Base-by-base conservation (phyloP, 2,113 vertebrate species). In the Grantiella picta region DNA sequence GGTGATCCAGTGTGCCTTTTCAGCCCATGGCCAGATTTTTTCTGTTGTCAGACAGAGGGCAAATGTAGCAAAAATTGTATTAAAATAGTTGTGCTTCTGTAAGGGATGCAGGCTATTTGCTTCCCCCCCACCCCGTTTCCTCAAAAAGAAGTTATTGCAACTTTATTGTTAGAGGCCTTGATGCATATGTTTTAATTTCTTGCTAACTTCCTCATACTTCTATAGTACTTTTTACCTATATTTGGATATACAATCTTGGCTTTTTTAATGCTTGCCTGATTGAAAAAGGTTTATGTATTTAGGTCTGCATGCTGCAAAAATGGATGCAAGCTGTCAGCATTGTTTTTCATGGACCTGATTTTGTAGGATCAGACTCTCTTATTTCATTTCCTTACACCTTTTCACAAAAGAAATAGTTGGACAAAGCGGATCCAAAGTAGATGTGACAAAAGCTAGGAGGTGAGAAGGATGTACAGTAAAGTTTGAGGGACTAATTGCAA, bases 91-190 rank as follows among this genome's bases (percentile, higher is more conserved):
- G 12, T 1, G 4, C 5, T 57, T 45, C 24, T 45, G 65, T 88
- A 87, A 94, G 25, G 15, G 50, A 40, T 82, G 29, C 9, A n/a
- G 49, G 42, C 4, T 86, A 35, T 78, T 90, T 95, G 79, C 66
- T 61, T 81, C 9, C 14, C 22, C 31, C 25, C 22, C n/a, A n/a
- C 33, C 68, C 10, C 35, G 42, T 65, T 65, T 94, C 82, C 61
- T 89, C 82, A 71, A 60, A 81, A 96, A 91, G 69, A 60, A 97
- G 29, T 36, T 88, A 42, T 78, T 95, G 25, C 24, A 88, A 33
- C 65, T 94, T 95, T 65, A 15, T 54, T 95, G 69, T 89, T 89
- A 68, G 73, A 94, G 84, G 57, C 36, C 91, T 90, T 76, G 49
- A 56, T 82, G 66, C 66, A 66, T 81, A 12, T 24, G 36, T 22